Evolutionary conservation across 2,797 vertebrate genomes (phyloP).

Genomic region (Anomalospiza imberbis): DNA sequence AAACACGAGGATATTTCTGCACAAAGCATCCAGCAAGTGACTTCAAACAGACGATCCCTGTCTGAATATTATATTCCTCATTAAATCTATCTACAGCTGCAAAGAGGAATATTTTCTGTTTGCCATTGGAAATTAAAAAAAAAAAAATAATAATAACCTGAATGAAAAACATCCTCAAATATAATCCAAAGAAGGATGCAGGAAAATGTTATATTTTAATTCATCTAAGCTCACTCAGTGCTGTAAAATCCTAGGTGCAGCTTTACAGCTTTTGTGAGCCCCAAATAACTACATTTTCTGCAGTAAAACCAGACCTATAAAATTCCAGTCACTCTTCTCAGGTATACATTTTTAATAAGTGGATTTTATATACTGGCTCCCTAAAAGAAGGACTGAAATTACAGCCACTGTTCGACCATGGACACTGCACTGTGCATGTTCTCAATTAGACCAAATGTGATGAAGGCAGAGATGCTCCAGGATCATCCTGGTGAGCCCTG

Average conservation of each 20-base stretch:
- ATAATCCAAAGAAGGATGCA: background rate
- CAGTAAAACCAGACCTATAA: conserved; percentile 50
- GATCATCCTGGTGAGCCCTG: background rate
- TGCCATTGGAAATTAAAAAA: conserved; percentile 48
- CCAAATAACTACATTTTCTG: conserved; percentile 19
- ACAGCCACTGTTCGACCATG: background rate
- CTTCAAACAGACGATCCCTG: conserved; percentile 39
- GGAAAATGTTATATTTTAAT: conserved; percentile 44
- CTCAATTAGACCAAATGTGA: background rate
- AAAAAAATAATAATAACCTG: background rate
- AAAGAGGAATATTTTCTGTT: conserved; percentile 25
- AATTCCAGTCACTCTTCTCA: conserved; percentile 1
- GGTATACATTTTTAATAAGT: background rate
- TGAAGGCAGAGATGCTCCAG: background rate
- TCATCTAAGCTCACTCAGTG: conserved; percentile 6
- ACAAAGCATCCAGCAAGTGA: conserved; percentile 38
- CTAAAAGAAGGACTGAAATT: background rate
- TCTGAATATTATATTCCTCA: conserved; percentile 57
- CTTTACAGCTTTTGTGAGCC: conserved; percentile 38
- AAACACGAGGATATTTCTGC: conserved; percentile 67
- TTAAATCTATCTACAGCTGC: conserved; percentile 59
- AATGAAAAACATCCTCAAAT: conserved; percentile 37
- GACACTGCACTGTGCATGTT: background rate
- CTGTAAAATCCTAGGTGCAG: conserved; percentile 7
- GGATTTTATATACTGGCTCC: conserved; percentile 16